Conservation (phyloP, 2,113 vertebrate genomes). For the Turnix velox region DNA sequence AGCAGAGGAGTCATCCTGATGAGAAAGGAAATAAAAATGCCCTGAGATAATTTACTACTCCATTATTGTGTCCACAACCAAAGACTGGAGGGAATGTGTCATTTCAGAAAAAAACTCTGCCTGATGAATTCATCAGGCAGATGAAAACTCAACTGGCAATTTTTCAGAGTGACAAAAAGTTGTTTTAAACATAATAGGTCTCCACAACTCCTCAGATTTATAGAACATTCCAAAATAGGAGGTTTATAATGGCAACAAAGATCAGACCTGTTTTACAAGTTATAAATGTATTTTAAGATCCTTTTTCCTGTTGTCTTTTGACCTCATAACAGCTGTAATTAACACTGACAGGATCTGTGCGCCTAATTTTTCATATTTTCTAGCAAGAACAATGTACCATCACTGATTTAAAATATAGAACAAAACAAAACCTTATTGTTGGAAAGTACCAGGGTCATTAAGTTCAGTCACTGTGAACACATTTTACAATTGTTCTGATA, state of each 20-base stretch:
- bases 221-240: background rate
- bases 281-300: background rate
- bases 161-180: background rate
- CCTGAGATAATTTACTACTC: background rate
- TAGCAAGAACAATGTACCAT: background rate
- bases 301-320: background rate
- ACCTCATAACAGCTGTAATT: conserved; percentile 6
- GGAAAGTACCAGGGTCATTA: background rate
- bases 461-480: background rate
- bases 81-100: background rate
- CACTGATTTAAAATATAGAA: background rate
- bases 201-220: background rate
- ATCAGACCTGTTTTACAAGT: conserved; percentile 8
- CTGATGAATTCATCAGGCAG: background rate
- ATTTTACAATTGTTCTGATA: background rate
- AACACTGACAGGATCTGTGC: background rate
- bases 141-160: background rate
- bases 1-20: background rate
- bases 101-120: background rate
- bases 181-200: background rate
- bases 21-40: background rate
- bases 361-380: background rate
- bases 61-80: background rate
- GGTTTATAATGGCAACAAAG: background rate
- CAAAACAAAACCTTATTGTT: background rate